These are phyloP conservation scores for Chloropsis cyanopogon DNA, from an alignment of 2,113 vertebrate genomes.

Conservation along the genomic window DNA sequence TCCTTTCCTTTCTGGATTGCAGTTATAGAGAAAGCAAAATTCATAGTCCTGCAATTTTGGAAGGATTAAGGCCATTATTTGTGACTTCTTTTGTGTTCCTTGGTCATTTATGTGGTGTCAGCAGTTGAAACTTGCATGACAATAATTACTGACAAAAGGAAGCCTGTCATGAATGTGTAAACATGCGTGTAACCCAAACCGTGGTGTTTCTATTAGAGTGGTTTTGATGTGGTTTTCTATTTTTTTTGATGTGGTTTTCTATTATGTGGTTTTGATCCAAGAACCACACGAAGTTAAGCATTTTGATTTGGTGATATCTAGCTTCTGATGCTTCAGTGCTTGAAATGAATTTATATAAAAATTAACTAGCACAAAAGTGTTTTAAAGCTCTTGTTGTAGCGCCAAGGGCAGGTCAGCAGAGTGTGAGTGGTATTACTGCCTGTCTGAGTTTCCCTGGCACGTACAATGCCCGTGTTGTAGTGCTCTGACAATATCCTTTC, in stretches of 20 bases:
- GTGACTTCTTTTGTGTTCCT: not conserved
- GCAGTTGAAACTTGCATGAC: not conserved
- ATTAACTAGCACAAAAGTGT: not conserved
- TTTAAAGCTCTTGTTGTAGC: not conserved
- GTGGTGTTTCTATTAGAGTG: not conserved
- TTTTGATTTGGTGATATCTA: not conserved
- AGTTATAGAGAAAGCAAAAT: not conserved
- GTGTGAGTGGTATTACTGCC: not conserved
- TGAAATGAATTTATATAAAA: not conserved
- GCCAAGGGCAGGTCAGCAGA: not conserved
- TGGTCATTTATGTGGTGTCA: not conserved
- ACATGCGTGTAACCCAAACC: not conserved
- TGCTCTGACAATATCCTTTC: not conserved
- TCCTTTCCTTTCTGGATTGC: not conserved
- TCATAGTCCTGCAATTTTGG: not conserved
- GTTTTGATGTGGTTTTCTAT: too few species aligned
- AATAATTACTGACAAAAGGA: not conserved
- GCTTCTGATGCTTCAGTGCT: not conserved
- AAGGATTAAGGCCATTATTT: not conserved
- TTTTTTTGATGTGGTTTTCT: too few species aligned
- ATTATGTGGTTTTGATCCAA: not conserved
- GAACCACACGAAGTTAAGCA: not conserved
- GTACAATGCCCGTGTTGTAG: too few species aligned
- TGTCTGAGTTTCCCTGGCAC: not conserved
- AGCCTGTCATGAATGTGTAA: not conserved